Conservation (phyloP, 2,888 invertebrate genomes). For the Shargacucullia verbasci region DNA sequence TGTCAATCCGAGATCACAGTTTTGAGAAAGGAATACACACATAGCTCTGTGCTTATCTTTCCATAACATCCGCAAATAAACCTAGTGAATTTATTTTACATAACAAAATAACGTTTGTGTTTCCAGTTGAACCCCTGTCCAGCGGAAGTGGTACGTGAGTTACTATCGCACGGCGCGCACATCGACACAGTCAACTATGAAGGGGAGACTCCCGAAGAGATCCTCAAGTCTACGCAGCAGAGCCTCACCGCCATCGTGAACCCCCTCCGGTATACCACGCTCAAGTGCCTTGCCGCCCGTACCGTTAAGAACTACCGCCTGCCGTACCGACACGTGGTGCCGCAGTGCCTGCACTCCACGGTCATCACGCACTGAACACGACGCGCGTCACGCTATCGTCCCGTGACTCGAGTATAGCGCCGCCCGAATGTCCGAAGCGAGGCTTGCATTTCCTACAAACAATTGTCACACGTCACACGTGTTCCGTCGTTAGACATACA, state of each 20-base stretch:
- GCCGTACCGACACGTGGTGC: slow-evolving; percentile 89
- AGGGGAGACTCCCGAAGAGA: slow-evolving; percentile 92
- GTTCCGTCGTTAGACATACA: neutral
- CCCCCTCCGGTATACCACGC: slow-evolving; percentile 93
- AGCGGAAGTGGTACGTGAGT: slow-evolving; percentile 91
- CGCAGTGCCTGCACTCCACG: slow-evolving; percentile 85
- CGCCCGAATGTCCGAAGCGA: neutral
- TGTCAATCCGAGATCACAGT: no score
- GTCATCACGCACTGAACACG: slow-evolving; percentile 81
- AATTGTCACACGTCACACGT: slow-evolving; percentile 3
- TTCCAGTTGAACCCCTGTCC: slow-evolving; percentile 90
- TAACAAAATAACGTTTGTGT: neutral
- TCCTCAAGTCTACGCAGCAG: slow-evolving; percentile 89
- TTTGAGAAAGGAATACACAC: no score
- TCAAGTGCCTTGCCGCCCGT: slow-evolving; percentile 96
- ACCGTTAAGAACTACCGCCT: slow-evolving; percentile 92
- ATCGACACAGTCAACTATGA: slow-evolving; percentile 94
- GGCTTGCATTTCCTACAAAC: slow-evolving; percentile 16
- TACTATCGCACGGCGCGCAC: slow-evolving; percentile 95
- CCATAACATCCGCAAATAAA: no score
- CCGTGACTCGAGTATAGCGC: neutral
- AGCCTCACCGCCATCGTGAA: slow-evolving; percentile 91
- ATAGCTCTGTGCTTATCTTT: no score
- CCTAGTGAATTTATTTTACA: neutral
- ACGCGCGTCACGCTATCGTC: neutral